phyloP scores from a whole-genome alignment of 2,888 invertebrate genomes.

The Molanna angustata region DNA sequence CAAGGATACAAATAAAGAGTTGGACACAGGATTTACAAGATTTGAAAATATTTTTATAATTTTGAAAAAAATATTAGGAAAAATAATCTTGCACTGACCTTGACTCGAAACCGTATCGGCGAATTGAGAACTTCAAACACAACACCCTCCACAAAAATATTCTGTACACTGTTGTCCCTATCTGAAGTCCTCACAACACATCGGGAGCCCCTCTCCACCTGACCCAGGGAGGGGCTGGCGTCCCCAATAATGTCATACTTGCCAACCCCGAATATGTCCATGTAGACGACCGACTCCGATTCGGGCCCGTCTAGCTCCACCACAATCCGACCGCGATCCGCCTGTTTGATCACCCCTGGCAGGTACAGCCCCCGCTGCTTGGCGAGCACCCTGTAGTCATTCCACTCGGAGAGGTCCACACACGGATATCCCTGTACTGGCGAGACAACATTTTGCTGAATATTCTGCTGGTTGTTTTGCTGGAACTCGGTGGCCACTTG shows the following conservation, averaged over 20 bases:
- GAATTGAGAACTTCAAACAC: constrained; percentile 59
- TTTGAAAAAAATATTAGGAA: too few relatives aligned
- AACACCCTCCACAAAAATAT: constrained; percentile 82
- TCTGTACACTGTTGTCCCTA: constrained; percentile 59
- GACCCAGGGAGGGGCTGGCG: constrained; percentile 82
- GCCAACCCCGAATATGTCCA: constrained; percentile 74
- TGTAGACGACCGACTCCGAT: constrained; percentile 66
- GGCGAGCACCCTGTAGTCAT: constrained; percentile 87
- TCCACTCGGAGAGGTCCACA: constrained; percentile 91
- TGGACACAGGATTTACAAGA: too few relatives aligned
- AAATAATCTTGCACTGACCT: too few relatives aligned
- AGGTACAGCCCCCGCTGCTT: constrained; percentile 78
- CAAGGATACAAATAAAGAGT: too few relatives aligned
- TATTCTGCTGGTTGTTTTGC: constrained; percentile 37
- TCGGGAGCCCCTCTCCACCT: constrained; percentile 73
- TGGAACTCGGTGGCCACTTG: constrained; percentile 32
- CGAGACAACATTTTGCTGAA: constrained; percentile 43
- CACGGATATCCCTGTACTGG: constrained; percentile 62
- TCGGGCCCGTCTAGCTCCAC: constrained; percentile 81
- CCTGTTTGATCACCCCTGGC: constrained; percentile 83
- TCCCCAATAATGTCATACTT: constrained; percentile 90
- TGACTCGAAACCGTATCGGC: constrained; percentile 48
- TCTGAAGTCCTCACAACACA: constrained; percentile 78
- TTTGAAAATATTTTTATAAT: too few relatives aligned
- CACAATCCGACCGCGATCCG: constrained; percentile 66